phyloP scores from a whole-genome alignment of 2,797 vertebrate genomes.

The Anguilla anguilla region DNA sequence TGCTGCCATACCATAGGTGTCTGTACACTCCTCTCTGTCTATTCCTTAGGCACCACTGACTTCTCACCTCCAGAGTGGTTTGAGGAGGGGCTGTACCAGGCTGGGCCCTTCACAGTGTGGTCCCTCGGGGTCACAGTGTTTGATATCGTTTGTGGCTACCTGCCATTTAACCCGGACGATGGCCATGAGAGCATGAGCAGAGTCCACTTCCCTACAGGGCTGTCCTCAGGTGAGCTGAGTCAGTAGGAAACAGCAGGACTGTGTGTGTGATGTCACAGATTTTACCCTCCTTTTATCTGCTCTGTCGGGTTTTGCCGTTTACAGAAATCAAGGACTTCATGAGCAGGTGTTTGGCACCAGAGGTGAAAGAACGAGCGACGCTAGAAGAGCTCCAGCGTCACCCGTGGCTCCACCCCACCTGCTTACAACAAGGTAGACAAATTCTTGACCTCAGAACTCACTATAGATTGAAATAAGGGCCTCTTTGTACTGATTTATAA shows the following conservation, averaged over 20 bases:
- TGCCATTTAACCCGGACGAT: slow-evolving; percentile 8
- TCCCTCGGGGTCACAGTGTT: too few species aligned
- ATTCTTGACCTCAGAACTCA: not conserved
- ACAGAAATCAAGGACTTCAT: slow-evolving; percentile 63
- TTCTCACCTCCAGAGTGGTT: slow-evolving; percentile 69
- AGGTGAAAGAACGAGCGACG: slow-evolving; percentile 42
- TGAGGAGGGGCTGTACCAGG: slow-evolving; percentile 53
- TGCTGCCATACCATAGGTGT: too few species aligned
- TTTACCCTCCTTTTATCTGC: not conserved
- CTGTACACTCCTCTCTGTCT: too few species aligned
- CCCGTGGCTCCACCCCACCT: slow-evolving; percentile 50
- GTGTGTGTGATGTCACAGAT: not conserved
- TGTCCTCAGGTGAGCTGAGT: slow-evolving; percentile 57
- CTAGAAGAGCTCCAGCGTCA: slow-evolving; percentile 61
- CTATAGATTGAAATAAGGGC: too few species aligned
- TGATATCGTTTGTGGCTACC: too few species aligned
- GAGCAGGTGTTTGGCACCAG: slow-evolving; percentile 62
- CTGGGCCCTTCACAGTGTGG: slow-evolving; percentile 57
- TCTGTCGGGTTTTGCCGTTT: not conserved
- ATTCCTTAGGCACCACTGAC: slow-evolving; percentile 56
- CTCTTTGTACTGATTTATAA: too few species aligned
- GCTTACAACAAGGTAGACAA: not conserved
- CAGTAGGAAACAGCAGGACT: too few species aligned
- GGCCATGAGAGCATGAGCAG: slow-evolving; percentile 53
- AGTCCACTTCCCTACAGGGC: slow-evolving; percentile 48